Conservation (phyloP, 2,113 vertebrate genomes). For the Falcunculus frontatus region DNA sequence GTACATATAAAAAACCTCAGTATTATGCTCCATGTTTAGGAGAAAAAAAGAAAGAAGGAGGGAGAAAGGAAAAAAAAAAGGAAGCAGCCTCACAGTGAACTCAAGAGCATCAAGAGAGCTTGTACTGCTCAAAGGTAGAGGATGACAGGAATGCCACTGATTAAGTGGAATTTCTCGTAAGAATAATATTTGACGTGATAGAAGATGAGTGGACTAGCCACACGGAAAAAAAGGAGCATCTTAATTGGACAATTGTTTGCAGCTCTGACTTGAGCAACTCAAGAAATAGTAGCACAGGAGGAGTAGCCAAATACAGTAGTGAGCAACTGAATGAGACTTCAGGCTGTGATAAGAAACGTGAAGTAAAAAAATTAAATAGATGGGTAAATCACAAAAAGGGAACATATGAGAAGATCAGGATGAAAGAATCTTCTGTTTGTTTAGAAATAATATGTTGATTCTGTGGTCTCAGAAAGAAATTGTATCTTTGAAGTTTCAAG, state of each 20-base stretch:
- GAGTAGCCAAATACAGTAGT: neutral
- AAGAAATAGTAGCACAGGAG: neutral
- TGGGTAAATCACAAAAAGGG: neutral
- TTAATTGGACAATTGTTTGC: neutral
- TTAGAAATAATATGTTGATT: neutral
- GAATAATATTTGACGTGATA: neutral
- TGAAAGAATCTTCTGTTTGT: neutral
- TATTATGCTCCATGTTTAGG: neutral
- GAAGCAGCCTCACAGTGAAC: rapidly evolving
- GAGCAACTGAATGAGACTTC: neutral
- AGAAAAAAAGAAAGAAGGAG: neutral
- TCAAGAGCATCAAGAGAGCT: neutral
- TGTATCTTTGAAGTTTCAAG: neutral
- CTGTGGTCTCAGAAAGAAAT: neutral
- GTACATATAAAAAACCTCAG: neutral
- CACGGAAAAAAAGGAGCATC: neutral
- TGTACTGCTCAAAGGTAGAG: neutral
- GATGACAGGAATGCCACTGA: neutral
- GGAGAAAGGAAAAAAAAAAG: too few species aligned
- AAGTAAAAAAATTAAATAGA: neutral
- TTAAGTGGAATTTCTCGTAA: neutral
- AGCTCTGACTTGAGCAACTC: neutral
- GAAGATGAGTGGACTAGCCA: neutral
- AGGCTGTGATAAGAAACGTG: neutral
- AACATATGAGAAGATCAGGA: neutral